These are phyloP conservation scores for Herminia tarsipennalis DNA, from an alignment of 2,888 invertebrate species.

Conservation along the genomic window DNA sequence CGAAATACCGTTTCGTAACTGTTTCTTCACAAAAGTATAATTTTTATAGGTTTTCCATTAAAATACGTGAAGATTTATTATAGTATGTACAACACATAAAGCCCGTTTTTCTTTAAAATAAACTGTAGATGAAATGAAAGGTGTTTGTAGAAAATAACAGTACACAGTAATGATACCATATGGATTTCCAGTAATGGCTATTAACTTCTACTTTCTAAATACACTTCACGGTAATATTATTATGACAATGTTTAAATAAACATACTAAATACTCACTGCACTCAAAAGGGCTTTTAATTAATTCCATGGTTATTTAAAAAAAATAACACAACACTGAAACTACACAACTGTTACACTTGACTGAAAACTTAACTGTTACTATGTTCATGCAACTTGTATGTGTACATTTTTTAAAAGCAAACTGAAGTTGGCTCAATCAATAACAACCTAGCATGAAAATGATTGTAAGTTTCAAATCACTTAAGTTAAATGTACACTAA, in stretches of 20 bases:
- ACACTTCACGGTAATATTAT: constrained; percentile 2
- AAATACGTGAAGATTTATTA: no score
- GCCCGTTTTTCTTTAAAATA: constrained; percentile 1
- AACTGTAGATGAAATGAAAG: background rate
- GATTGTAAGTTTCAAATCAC: no score
- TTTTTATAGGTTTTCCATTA: no score
- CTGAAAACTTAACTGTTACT: constrained; percentile 72
- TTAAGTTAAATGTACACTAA: no score
- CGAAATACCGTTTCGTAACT: no score
- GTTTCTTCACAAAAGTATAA: no score
- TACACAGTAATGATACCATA: constrained; percentile 28
- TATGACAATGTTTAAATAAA: background rate
- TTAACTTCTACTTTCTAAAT: constrained; percentile 1
- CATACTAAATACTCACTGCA: constrained; percentile 62
- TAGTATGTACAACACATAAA: background rate
- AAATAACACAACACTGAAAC: constrained; percentile 44
- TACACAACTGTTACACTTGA: constrained; percentile 62
- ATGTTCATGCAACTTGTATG: constrained; percentile 62
- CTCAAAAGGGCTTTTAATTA: constrained; percentile 64
- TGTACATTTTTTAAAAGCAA: constrained; percentile 52
- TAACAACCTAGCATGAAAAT: constrained; percentile 45
- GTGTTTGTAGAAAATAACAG: constrained; percentile 1
- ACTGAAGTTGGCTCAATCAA: constrained; percentile 67
- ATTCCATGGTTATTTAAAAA: constrained; percentile 41
- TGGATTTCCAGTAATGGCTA: constrained; percentile 33